Base-by-base conservation (phyloP, 2,113 vertebrate genomes). In the Cygnus buccinator region DNA sequence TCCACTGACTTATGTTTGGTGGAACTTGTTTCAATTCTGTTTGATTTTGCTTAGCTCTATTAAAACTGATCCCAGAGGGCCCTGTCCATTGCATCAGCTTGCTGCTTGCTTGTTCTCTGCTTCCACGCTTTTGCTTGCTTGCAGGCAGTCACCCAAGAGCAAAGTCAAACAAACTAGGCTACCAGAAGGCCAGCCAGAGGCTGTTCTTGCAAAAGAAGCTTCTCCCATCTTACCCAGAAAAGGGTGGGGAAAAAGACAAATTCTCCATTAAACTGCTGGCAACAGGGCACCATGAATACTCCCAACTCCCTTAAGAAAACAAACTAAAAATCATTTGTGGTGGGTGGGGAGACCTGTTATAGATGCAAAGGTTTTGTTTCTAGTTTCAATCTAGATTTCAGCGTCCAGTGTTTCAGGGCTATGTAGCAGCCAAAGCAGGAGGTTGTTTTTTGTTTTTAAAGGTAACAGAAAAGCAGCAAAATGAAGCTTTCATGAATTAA, bases 151-250 rank as follows among this genome's bases (percentile, higher is more conserved):
- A 92, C 96, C 94, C 96, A 97, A 96, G 57, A 95, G 88, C 57
- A 89, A 92, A 96, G 94, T 75, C 92, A 95, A 96, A 92, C 61
- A 93, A 96, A 96, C 92, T 78, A 96, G 83, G 90, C 95, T 93
- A 96, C 85, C 73, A 94, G 80, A 81, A 96, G 93, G 95, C 90
- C 96, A 96, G 96, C 95, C 95, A 97, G 92, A 95, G 90, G 79
- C 88, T 96, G 92, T 91, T 94, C 94, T 94, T 93, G 90, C 94
- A 93, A 95, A 95, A 94, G 93, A 95, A 92, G 87, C 83, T 94
- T 97, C 90, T 90, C 92, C 85, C 93, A 96, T 94, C 72, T 92
- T 95, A 96, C 94, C 93, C 95, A 95, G 96, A 96, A 95, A 94
- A 97, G 95, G 94, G 96, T 96, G 94, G 95, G 66, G 95, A 95